Conservation (phyloP, 2,797 vertebrate species). For the Falco berigora region DNA sequence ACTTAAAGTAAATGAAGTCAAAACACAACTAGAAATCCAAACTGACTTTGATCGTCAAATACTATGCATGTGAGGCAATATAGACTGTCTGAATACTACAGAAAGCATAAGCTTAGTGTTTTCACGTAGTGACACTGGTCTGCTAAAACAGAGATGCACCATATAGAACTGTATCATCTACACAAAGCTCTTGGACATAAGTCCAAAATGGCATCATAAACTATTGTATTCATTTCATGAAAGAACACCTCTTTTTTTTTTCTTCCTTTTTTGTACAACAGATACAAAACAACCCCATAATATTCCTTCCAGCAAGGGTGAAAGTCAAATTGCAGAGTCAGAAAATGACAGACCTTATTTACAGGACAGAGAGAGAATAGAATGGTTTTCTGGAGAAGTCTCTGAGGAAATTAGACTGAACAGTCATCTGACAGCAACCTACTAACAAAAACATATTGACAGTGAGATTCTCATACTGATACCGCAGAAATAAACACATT, state of each 20-base stretch:
- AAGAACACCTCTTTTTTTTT: not conserved
- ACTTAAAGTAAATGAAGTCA: not conserved
- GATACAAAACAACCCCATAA: not conserved
- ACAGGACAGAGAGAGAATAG: not conserved
- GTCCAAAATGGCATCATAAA: not conserved
- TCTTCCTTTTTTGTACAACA: not conserved
- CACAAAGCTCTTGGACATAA: not conserved
- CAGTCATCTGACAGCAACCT: not conserved
- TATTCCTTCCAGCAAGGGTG: not conserved
- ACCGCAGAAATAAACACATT: not conserved
- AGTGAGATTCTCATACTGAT: not conserved
- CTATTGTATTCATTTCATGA: not conserved
- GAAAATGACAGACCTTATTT: not conserved
- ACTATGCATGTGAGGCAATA: fast-evolving
- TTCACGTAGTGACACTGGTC: not conserved
- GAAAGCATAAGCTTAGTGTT: not conserved
- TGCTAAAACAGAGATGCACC: not conserved
- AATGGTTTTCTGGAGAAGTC: not conserved
- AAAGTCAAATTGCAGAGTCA: not conserved
- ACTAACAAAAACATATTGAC: not conserved
- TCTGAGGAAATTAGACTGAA: not conserved
- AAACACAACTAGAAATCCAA: not conserved
- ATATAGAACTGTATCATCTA: not conserved
- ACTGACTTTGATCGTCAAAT: not conserved
- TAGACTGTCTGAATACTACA: not conserved